Conservation (phyloP, 2,797 vertebrate genomes). For the Diplodus puntazzo region DNA sequence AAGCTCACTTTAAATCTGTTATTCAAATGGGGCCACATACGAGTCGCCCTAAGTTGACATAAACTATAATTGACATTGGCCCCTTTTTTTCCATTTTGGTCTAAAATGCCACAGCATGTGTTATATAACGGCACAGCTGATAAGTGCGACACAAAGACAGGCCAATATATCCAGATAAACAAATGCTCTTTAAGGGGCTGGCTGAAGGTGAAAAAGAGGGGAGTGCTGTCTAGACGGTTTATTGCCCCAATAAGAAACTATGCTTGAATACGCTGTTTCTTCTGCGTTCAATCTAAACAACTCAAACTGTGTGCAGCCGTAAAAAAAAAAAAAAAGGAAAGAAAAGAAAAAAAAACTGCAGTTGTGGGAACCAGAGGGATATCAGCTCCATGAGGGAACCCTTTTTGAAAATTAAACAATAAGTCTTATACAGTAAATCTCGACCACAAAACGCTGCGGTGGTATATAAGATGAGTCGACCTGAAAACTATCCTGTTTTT, state of each 20-base stretch:
- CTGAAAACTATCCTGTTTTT: neutral
- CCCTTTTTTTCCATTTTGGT: neutral
- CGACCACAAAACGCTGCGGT: neutral
- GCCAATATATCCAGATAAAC: conserved; percentile 84
- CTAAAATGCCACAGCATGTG: conserved; percentile 26
- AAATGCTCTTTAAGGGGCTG: conserved; percentile 78
- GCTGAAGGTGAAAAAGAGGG: conserved; percentile 83
- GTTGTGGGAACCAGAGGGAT: conserved; percentile 66
- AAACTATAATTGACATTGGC: neutral
- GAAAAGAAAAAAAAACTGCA: conserved; percentile 33
- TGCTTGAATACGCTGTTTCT: conserved; percentile 92
- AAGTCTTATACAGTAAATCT: neutral
- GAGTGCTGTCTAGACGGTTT: conserved; percentile 99
- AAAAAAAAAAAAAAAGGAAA: conserved; percentile 42
- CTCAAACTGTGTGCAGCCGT: conserved; percentile 74
- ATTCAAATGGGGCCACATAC: neutral
- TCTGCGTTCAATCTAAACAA: conserved; percentile 93
- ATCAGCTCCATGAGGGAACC: conserved; percentile 18
- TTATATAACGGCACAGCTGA: conserved; percentile 71
- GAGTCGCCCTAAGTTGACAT: neutral
- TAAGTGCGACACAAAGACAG: conserved; percentile 78
- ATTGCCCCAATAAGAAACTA: conserved; percentile 98
- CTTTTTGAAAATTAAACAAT: neutral
- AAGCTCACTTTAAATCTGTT: no score
- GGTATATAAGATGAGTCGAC: neutral